Conservation (phyloP, 2,888 invertebrate species). For the Leistus spinibarbis region DNA sequence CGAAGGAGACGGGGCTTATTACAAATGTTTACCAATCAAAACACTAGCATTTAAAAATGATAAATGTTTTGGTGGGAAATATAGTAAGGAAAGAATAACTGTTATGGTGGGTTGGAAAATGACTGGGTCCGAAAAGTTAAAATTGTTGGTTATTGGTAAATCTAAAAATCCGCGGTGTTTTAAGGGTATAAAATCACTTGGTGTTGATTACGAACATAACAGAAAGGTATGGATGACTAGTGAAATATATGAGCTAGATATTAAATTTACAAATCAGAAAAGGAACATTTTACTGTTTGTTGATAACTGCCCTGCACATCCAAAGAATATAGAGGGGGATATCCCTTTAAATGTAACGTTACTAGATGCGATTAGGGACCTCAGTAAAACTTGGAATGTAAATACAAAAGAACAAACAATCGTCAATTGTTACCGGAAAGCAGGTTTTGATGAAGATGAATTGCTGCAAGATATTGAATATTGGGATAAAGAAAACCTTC, state of each 20-base stretch:
- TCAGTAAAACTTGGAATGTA: too few species aligned
- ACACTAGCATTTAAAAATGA: conserved; percentile 46
- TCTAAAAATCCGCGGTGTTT: conserved; percentile 45
- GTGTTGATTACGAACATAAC: conserved; percentile 41
- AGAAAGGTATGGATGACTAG: conserved; percentile 44
- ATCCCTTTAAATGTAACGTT: too few species aligned
- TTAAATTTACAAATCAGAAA: neutral
- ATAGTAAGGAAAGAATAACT: conserved; percentile 42
- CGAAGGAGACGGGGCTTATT: too few species aligned
- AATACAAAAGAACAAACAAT: too few species aligned
- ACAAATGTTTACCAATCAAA: too few species aligned
- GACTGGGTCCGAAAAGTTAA: neutral
- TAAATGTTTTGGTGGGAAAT: conserved; percentile 45
- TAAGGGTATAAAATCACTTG: conserved; percentile 39
- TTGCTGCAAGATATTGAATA: too few species aligned
- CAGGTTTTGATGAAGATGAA: too few species aligned
- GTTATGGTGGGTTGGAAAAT: neutral
- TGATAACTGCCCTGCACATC: too few species aligned
- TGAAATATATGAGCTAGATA: conserved; percentile 34
- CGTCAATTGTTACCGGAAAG: too few species aligned
- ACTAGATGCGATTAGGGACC: too few species aligned
- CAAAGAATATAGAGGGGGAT: too few species aligned
- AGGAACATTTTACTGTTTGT: neutral
- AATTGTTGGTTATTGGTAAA: conserved; percentile 44
- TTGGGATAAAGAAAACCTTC: too few species aligned